Evolutionary conservation across 2,113 vertebrate species (phyloP), one percentile per base, ranked within the genome.

Genomic region (Pseudois nayaur): DNA sequence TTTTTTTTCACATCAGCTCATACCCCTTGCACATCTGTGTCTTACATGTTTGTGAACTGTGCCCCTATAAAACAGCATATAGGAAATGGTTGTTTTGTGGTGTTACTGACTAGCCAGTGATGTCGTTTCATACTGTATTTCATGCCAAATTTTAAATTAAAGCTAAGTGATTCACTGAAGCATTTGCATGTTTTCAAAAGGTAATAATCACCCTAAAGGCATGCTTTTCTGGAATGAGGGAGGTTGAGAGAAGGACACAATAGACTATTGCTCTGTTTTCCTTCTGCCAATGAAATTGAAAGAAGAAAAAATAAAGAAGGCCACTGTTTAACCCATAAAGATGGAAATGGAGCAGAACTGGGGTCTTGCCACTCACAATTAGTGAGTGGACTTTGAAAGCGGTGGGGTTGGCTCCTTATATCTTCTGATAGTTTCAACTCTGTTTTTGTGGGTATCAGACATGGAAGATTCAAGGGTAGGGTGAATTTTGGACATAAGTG

Each of bases 401-500:
- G 0, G 1, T 36, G 29, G 5, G 1, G 0, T 25, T n/a, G 36
- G 13, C 45, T 91, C 57, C 27, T 86, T 40, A 45, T 57, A 36
- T 64, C 57, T 74, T 86, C 62, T 59, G 19, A 87, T 78, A 57
- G 64, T 86, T 74, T 76, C 36, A 84, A 13, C n/a, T 94, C 54
- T n/a, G 8, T 92, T 79, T 96, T 62, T 95, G 21, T 96, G 76
- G 31, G 4, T 96, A 93, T 98, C 55, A 88, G 36, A 59, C 71
- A 87, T 74, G 87, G 95, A 79, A 76, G 67, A 23, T 92, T 82
- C 93, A 48, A 50, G 50, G 43, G 33, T 94, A 97, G 54, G 95
- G 50, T 86, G 82, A 76, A 87, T 91, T 94, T 78, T 83, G 67
- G 96, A 83, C 50, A 76, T 94, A 97, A 97, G 8, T 89, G 78